Evolutionary conservation across 2,888 invertebrate genomes (phyloP).

Genomic region (Ypsolopha sequella): DNA sequence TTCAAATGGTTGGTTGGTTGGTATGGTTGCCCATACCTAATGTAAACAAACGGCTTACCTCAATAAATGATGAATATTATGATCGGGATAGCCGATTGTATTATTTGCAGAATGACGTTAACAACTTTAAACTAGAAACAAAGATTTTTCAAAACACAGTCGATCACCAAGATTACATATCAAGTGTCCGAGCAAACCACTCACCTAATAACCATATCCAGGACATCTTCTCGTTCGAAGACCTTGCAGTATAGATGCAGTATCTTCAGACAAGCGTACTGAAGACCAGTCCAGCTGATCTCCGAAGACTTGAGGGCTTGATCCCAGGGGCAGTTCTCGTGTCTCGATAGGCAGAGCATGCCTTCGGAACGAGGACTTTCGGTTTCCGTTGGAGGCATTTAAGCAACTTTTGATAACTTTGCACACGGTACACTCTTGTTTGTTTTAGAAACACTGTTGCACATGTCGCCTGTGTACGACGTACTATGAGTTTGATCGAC

Average conservation of each 20-base stretch:
- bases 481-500: background rate
- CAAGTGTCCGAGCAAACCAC: background rate
- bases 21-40: no score
- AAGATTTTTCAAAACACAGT: no score
- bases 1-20: no score
- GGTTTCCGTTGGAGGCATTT: conserved; percentile 65
- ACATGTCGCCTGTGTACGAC: no score
- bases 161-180: no score
- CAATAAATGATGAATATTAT: no score
- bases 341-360: conserved; percentile 75
- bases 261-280: conserved; percentile 85
- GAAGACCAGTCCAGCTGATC: conserved; percentile 86
- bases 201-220: conserved; percentile 85
- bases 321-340: conserved; percentile 73
- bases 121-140: no score
- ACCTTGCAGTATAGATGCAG: conserved; percentile 89
- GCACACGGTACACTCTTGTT: no score
- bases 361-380: conserved; percentile 28
- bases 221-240: conserved; percentile 84
- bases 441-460: no score
- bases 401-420: conserved; percentile 13
- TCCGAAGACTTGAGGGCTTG: conserved; percentile 66
- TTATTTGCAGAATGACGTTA: no score
- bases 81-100: no score
- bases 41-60: no score